Conservation (phyloP, 2,797 vertebrate species). For the Platalea minor region DNA sequence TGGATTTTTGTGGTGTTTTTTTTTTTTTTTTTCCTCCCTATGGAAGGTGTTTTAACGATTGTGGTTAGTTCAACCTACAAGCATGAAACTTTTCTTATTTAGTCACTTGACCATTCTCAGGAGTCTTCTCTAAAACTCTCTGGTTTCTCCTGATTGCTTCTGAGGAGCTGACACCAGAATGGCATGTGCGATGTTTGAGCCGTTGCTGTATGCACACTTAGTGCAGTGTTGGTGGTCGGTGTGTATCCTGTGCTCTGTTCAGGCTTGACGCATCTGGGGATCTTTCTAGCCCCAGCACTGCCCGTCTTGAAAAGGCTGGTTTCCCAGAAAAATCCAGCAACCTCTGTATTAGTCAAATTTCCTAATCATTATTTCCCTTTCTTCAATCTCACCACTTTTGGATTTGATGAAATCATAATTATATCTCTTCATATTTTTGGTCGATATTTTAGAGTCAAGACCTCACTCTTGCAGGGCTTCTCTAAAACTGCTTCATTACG, state of each 20-base stretch:
- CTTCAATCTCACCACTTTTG: neutral
- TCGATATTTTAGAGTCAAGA: neutral
- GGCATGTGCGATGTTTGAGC: fast-evolving
- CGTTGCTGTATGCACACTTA: fast-evolving
- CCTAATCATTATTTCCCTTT: neutral
- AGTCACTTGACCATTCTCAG: neutral
- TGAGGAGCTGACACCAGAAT: neutral
- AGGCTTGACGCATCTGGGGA: neutral
- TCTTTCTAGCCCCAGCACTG: neutral
- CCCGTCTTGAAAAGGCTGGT: neutral
- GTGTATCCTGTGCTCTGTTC: neutral
- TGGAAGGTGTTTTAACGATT: neutral
- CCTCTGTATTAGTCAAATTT: too few species aligned
- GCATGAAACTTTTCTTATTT: neutral
- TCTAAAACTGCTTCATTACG: neutral
- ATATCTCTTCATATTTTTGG: neutral
- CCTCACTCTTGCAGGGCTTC: neutral
- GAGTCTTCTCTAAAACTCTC: neutral
- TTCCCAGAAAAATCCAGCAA: neutral
- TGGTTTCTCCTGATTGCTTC: neutral
- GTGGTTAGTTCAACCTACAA: neutral
- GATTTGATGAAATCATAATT: neutral
- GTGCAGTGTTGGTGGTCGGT: fast-evolving
- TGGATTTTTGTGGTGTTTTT: too few species aligned
- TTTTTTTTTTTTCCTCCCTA: too few species aligned